Base-by-base conservation (phyloP, 2,888 invertebrate genomes). In the Sussaba pulchella region DNA sequence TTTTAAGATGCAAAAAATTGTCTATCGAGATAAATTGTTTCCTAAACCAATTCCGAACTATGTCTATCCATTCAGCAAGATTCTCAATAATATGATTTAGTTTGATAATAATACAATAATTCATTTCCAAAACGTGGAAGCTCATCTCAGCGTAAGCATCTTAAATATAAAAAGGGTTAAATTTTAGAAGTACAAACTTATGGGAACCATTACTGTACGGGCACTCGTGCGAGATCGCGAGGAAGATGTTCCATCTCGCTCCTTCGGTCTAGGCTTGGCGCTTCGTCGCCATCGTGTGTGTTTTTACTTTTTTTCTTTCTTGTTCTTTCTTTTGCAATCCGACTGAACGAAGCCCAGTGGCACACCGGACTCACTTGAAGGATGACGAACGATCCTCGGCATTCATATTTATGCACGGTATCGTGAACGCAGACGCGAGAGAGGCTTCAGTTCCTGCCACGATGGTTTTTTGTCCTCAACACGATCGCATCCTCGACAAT, bases 301-400 rank as follows among this genome's bases (percentile, higher is more conserved):
- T 14, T 69, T 69, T 45, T 61, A 17, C 52, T 19, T n/a, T 17
- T 43, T 10, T 36, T 43, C 5, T 19, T 41, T 39, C 10, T 19
- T 47, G 19, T 43, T 41, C 26, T 47, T 52, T 31, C 19, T 31
- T 61, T 54, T 63, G 41, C 14, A 64, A 47, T 26, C 43, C 52
- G 50, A 50, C 69, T 31, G 43, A 70, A 47, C 43, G 19, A 14
- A 71, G 70, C 57, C 57, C 59, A 43, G 26, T 74, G 59, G 69
- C 64, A 64, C 59, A 78, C 47, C 57, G 41, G 45, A 72, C 73
- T 57, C 69, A 21, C 77, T 61, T 76, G 64, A 67, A 79, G 78
- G 45, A 82, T 83, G 83, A 82, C 77, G 75, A 82, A 83, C 82
- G 83, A 83, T 69, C 72, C 45, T 77, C 45, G 77, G 74, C 70